These are phyloP conservation scores for Erinaceus europaeus DNA, from an alignment of 2,113 vertebrate genomes.

Conservation along the genomic window DNA sequence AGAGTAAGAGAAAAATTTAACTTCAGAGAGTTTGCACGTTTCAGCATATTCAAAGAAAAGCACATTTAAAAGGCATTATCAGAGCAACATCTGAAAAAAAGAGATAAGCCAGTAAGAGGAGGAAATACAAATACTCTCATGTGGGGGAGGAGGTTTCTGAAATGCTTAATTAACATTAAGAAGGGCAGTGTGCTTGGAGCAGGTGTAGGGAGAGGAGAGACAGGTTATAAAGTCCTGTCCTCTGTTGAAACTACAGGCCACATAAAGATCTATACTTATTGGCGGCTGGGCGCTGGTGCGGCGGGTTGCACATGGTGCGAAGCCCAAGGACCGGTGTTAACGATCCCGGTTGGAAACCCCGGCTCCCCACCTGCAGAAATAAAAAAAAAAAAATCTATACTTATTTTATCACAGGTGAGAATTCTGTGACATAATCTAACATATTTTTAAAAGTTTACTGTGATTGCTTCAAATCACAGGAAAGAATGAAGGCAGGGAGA, in stretches of 20 bases:
- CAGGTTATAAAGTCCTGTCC: neutral
- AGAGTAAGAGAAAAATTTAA: neutral
- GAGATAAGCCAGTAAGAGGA: neutral
- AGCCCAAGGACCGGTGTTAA: too few species aligned
- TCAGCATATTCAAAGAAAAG: neutral
- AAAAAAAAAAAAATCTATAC: too few species aligned
- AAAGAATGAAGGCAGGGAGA: neutral
- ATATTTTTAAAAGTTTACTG: neutral
- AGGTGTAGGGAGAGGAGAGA: neutral
- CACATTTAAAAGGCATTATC: neutral
- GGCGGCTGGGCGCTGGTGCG: too few species aligned
- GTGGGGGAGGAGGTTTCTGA: neutral
- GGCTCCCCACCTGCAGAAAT: too few species aligned
- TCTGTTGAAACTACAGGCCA: fast-evolving
- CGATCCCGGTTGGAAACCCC: too few species aligned
- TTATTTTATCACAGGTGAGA: too few species aligned
- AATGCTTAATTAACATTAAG: neutral
- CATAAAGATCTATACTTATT: neutral
- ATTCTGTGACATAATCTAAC: neutral
- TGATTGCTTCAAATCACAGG: neutral
- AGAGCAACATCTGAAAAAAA: neutral
- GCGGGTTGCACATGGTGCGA: too few species aligned
- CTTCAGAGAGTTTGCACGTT: too few species aligned
- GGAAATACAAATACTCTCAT: neutral
- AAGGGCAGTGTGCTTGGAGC: neutral